A percentile compares a stretch with the other conserved stretches of the same genome.
Conservation (phyloP, 2,888 invertebrate genomes). For the Trichogramma evanescens region DNA sequence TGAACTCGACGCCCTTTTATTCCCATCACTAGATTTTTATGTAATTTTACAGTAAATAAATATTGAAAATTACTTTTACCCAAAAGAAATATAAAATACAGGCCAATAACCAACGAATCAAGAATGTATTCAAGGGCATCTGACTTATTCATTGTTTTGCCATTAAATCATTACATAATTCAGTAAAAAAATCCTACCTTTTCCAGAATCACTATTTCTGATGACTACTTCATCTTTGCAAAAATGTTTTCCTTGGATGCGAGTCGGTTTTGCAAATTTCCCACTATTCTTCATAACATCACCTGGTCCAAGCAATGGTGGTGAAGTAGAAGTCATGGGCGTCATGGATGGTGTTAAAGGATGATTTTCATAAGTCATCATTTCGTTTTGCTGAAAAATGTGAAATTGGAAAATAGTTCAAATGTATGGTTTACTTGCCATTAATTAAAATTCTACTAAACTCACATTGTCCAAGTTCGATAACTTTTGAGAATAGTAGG, state of each 20-base stretch:
- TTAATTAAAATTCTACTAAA: slow-evolving; percentile 2
- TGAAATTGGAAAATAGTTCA: too few species aligned
- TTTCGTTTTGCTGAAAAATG: slow-evolving; percentile 20
- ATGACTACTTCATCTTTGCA: slow-evolving; percentile 94
- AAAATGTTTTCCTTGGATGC: slow-evolving; percentile 87
- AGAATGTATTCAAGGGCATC: not conserved
- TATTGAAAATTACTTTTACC: slow-evolving; percentile 7
- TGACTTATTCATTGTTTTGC: not conserved
- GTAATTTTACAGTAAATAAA: slow-evolving; percentile 31
- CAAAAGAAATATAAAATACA: not conserved
- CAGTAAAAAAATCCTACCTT: slow-evolving; percentile 61
- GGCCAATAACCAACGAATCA: not conserved
- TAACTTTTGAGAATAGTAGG: slow-evolving; percentile 62
- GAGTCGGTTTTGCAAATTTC: slow-evolving; percentile 80
- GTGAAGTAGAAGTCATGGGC: slow-evolving; percentile 51
- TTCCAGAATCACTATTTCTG: slow-evolving; percentile 90
- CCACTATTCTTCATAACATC: slow-evolving; percentile 83
- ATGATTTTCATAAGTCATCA: slow-evolving; percentile 11
- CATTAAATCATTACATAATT: not conserved
- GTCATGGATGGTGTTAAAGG: slow-evolving; percentile 37
- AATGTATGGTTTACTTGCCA: not conserved
- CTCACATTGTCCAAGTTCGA: slow-evolving; percentile 46
- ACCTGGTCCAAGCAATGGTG: slow-evolving; percentile 67
- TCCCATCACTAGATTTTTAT: slow-evolving; percentile 78
- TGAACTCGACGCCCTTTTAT: slow-evolving; percentile 96